phyloP scores from a whole-genome alignment of 2,797 vertebrate genomes.

The Nyctalus aviator region DNA sequence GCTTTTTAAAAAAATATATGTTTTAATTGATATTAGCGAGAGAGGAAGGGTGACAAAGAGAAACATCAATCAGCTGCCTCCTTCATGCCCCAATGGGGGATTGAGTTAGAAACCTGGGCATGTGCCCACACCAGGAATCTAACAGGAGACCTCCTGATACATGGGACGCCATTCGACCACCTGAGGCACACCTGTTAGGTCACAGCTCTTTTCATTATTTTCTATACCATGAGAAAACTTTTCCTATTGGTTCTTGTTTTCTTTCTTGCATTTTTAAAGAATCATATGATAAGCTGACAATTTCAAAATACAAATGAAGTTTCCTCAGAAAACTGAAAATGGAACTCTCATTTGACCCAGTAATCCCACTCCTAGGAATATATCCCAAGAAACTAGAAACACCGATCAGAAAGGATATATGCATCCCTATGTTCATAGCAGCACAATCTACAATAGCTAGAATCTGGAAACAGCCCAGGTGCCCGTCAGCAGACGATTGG shows the following conservation, averaged over 20 bases:
- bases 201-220: background rate
- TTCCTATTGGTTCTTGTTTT: background rate
- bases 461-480: too few species aligned
- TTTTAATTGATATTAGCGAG: background rate
- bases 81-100: background rate
- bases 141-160: background rate
- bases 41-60: background rate
- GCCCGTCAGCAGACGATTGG: too few species aligned
- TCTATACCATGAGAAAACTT: background rate
- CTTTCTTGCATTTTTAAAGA: background rate
- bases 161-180: background rate
- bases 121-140: background rate
- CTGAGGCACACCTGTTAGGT: background rate
- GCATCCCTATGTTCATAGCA: too few species aligned
- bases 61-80: background rate
- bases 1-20: background rate
- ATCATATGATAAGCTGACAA: background rate
- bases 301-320: background rate
- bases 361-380: too few species aligned
- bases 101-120: background rate
- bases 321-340: too few species aligned
- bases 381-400: too few species aligned
- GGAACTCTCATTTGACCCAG: too few species aligned
- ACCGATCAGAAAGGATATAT: too few species aligned
- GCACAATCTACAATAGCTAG: too few species aligned